Conservation (phyloP, 2,888 invertebrate genomes). For the Drosophila austrosaltans region DNA sequence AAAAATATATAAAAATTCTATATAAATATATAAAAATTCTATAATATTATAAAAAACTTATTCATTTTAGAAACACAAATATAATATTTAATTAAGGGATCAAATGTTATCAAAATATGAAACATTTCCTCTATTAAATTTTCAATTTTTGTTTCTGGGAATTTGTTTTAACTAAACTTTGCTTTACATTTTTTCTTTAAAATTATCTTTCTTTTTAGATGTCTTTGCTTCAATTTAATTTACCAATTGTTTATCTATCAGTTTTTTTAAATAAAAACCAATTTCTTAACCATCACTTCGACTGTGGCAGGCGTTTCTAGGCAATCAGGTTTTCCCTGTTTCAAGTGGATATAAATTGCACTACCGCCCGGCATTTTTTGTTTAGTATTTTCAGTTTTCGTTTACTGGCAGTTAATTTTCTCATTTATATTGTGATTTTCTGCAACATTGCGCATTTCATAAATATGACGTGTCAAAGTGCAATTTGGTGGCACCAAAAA, state of each 20-base stretch:
- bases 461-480: constrained; percentile 76
- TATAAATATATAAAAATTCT: too few species aligned
- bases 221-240: background rate
- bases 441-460: constrained; percentile 77
- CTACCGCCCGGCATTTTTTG: background rate
- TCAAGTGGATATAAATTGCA: constrained; percentile 59
- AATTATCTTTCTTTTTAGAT: too few species aligned
- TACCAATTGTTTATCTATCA: background rate
- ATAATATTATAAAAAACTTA: too few species aligned
- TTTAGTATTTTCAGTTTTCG: background rate
- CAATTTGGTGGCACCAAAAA: constrained; percentile 61
- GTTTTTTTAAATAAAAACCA: background rate
- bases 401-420: constrained; percentile 58
- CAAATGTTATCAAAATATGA: too few species aligned
- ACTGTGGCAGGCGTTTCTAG: constrained; percentile 51
- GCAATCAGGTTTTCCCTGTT: constrained; percentile 51
- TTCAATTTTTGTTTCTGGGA: too few species aligned
- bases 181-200: background rate
- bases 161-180: background rate
- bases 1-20: too few species aligned
- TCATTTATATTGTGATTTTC: constrained; percentile 69
- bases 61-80: too few species aligned
- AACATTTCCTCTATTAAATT: too few species aligned
- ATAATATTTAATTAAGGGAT: too few species aligned
- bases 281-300: constrained; percentile 3